phyloP scores from a whole-genome alignment of 1,140 invertebrate genomes.

The Magallana angulata region DNA sequence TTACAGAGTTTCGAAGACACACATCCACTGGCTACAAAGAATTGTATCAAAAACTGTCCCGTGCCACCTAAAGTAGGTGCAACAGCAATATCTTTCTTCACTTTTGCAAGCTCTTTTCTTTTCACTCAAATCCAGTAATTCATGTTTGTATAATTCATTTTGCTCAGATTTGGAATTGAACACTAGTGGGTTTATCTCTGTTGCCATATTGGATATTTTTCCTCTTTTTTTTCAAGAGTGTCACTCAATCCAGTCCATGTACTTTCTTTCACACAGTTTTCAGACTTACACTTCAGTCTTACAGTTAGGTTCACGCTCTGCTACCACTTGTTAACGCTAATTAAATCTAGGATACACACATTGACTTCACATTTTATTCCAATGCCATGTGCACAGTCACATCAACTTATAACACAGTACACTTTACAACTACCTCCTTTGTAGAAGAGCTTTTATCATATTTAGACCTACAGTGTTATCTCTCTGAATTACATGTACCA shows the following conservation, averaged over 20 bases:
- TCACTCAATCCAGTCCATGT: not conserved
- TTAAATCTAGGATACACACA: not conserved
- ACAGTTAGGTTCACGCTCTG: not conserved
- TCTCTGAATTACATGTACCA: too few relatives aligned
- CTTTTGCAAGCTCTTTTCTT: conserved; percentile 52
- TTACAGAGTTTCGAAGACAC: too few relatives aligned
- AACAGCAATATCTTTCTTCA: conserved; percentile 55
- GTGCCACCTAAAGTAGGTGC: conserved; percentile 48
- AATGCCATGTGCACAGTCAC: too few relatives aligned
- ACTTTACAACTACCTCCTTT: too few relatives aligned
- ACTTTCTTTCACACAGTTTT: not conserved
- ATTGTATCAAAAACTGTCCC: too few relatives aligned
- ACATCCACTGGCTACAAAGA: too few relatives aligned
- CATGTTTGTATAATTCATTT: conserved; percentile 58
- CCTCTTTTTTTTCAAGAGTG: not conserved
- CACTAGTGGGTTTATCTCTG: conserved; percentile 47
- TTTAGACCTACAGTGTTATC: too few relatives aligned
- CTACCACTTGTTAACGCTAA: not conserved
- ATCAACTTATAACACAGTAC: too few relatives aligned
- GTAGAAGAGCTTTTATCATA: too few relatives aligned
- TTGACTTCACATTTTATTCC: not conserved
- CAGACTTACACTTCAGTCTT: not conserved
- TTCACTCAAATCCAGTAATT: conserved; percentile 57
- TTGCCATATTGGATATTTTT: conserved; percentile 47
- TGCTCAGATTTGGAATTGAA: conserved; percentile 38